phyloP scores from a whole-genome alignment of 1,140 invertebrate genomes.

The Drosophila sucinea region DNA sequence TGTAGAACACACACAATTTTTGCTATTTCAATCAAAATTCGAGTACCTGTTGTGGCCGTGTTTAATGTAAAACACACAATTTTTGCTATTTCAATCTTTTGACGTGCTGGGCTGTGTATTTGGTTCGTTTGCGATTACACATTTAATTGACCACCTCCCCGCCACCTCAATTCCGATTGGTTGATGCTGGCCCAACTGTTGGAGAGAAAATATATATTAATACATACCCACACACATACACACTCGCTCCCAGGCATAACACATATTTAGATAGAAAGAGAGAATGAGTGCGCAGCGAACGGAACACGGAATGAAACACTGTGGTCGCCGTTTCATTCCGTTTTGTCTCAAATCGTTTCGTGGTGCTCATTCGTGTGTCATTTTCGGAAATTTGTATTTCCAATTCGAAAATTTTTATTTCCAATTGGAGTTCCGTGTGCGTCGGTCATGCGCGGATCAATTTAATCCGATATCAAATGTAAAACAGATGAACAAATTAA shows the following conservation, averaged over 20 bases:
- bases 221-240: constrained; percentile 14
- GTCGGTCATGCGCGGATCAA: constrained; percentile 52
- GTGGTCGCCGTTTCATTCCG: constrained; percentile 7
- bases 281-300: neutral
- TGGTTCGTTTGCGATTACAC: constrained; percentile 74
- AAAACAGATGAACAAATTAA: constrained; percentile 52
- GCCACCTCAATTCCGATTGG: constrained; percentile 73
- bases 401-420: constrained; percentile 45
- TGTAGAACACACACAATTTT: too few relatives aligned
- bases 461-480: constrained; percentile 41
- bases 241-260: neutral
- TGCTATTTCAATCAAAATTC: too few relatives aligned
- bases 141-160: constrained; percentile 66
- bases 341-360: constrained; percentile 25
- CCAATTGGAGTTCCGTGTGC: constrained; percentile 60
- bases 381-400: constrained; percentile 32
- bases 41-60: too few relatives aligned
- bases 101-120: constrained; percentile 46
- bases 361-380: neutral
- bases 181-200: constrained; percentile 33
- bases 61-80: too few relatives aligned
- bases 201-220: constrained; percentile 33
- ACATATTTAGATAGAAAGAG: constrained; percentile 3
- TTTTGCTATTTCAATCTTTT: too few relatives aligned
- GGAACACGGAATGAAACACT: constrained; percentile 24